These are phyloP conservation scores for Cyprinodon diabolis DNA, from an alignment of 2,797 vertebrate genomes.

Conservation along the genomic window DNA sequence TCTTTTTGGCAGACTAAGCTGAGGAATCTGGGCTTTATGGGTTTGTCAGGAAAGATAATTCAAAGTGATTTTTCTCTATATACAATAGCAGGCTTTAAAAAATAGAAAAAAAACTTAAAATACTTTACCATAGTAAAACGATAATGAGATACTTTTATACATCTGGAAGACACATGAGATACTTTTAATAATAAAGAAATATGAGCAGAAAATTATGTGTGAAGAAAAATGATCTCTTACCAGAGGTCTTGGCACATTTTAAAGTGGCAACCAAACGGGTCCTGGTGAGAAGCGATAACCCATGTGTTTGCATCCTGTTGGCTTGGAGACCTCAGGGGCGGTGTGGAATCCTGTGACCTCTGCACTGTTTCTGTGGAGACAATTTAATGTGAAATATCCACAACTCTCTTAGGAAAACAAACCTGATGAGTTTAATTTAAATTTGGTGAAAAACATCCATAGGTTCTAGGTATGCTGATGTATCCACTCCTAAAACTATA, in stretches of 20 bases:
- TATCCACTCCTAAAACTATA: no score
- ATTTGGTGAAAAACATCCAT: no score
- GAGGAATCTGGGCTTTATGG: constrained; percentile 71
- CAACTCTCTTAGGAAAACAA: no score
- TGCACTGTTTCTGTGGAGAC: constrained; percentile 13
- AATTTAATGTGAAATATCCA: no score
- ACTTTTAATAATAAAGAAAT: no score
- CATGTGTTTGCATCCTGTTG: constrained; percentile 57
- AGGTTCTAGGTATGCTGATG: no score
- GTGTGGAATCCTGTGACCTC: neutral
- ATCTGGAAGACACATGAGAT: constrained; percentile 36
- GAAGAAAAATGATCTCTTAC: no score
- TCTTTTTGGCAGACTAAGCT: constrained; percentile 72
- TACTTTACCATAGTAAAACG: constrained; percentile 54
- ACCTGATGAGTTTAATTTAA: no score
- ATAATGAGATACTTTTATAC: neutral
- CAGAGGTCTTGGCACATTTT: constrained; percentile 49
- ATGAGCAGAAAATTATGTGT: neutral
- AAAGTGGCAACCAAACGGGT: constrained; percentile 35
- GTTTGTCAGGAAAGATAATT: constrained; percentile 47
- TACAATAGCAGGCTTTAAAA: neutral
- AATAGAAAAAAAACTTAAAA: no score
- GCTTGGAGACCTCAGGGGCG: no score
- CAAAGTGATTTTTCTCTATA: neutral
- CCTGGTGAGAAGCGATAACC: constrained; percentile 33